Evolutionary conservation across 2,797 vertebrate species (phyloP).

Genomic region (Lepilemur septentrionalis): DNA sequence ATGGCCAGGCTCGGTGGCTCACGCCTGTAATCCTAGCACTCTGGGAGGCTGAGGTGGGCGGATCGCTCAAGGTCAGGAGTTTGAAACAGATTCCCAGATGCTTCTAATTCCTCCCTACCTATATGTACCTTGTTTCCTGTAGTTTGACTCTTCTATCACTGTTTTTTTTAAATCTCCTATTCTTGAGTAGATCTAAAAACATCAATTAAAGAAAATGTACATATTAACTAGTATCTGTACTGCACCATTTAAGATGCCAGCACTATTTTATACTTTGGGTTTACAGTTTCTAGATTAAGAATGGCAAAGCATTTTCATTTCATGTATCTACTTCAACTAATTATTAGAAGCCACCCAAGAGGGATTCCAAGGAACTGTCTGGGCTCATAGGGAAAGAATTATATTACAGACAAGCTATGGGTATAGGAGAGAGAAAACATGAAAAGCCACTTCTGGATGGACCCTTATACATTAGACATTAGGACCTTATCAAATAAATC

Average conservation of each 20-base stretch:
- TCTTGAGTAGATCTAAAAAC: neutral
- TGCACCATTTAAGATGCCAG: neutral
- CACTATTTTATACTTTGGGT: neutral
- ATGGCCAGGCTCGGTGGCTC: too few relatives aligned
- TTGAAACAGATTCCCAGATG: neutral
- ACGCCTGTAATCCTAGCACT: too few relatives aligned
- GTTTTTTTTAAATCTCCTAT: neutral
- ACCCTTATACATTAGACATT: neutral
- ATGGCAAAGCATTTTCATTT: slow-evolving; percentile 2
- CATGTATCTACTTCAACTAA: neutral
- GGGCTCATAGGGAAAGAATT: neutral
- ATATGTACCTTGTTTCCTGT: neutral
- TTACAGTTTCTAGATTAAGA: slow-evolving; percentile 10
- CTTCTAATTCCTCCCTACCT: neutral
- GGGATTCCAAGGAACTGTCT: neutral
- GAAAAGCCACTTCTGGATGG: neutral
- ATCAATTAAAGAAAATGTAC: neutral
- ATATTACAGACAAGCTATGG: neutral
- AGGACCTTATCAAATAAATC: slow-evolving; percentile 1
- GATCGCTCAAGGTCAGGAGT: too few relatives aligned
- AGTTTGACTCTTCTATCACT: neutral
- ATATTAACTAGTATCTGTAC: neutral
- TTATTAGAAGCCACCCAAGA: neutral
- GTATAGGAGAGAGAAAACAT: neutral
- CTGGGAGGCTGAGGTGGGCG: too few relatives aligned